Conservation (phyloP, 2,888 invertebrate species). For the Dynastes tityus region DNA sequence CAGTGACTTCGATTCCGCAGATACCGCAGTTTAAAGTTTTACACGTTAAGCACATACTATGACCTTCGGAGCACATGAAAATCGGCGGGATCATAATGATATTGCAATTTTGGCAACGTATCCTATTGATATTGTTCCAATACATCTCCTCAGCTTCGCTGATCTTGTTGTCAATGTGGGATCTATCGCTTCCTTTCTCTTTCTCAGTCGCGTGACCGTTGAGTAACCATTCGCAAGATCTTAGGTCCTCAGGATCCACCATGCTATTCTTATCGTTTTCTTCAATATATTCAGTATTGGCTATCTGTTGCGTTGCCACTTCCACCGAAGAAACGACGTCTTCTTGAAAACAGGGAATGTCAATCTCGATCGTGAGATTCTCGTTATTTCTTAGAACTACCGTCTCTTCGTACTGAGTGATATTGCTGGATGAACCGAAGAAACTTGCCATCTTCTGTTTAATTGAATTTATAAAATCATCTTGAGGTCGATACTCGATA, state of each 20-base stretch:
- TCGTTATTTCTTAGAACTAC: not conserved
- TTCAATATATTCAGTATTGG: conserved; percentile 37
- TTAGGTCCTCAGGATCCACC: conserved; percentile 6
- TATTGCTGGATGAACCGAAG: not conserved
- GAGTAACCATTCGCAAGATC: conserved; percentile 15
- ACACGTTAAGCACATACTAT: conserved; percentile 51
- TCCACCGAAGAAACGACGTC: conserved; percentile 28
- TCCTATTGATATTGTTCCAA: conserved; percentile 38
- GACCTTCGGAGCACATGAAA: conserved; percentile 50
- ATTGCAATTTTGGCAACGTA: conserved; percentile 48
- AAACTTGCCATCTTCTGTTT: not conserved
- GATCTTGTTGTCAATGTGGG: not conserved
- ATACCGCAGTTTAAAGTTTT: conserved; percentile 47
- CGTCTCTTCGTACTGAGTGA: conserved; percentile 10
- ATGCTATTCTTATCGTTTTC: conserved; percentile 22
- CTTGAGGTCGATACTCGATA: conserved; percentile 20
- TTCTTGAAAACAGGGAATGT: conserved; percentile 26
- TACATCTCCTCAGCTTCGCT: conserved; percentile 40
- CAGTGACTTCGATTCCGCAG: conserved; percentile 49
- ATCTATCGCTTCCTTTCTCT: not conserved
- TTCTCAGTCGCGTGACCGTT: conserved; percentile 2
- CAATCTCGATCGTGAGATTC: conserved; percentile 8
- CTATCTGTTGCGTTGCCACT: conserved; percentile 36
- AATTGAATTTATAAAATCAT: conserved; percentile 28
- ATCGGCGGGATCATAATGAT: conserved; percentile 51